A percentile compares a stretch with the other conserved stretches of the same genome.
Evolutionary conservation across 2,113 vertebrate genomes (phyloP).

Genomic region (Climacteris rufus): DNA sequence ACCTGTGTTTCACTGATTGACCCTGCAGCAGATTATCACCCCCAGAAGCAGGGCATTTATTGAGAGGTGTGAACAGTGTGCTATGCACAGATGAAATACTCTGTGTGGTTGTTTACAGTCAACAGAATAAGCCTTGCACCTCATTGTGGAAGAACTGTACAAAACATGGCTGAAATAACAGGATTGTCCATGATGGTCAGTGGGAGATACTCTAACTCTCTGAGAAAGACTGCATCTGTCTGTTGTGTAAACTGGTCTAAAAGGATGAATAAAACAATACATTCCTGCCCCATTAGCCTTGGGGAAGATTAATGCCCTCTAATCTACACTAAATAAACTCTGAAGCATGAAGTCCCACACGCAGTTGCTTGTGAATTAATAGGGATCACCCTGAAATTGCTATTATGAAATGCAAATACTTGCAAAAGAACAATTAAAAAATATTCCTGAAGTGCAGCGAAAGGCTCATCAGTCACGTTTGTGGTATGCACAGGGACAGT

Average conservation of each 20-base stretch:
- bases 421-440: conserved; percentile 32
- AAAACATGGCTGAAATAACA: neutral
- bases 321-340: conserved; percentile 22
- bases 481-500: neutral
- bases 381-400: conserved; percentile 30
- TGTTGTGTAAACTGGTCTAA: neutral
- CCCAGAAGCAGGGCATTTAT: neutral
- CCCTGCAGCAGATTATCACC: neutral
- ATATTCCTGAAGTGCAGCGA: conserved; percentile 27
- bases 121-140: conserved; percentile 6
- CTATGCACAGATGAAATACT: neutral
- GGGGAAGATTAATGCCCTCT: conserved; percentile 52
- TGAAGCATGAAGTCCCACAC: conserved; percentile 1
- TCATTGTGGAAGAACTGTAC: conserved; percentile 44
- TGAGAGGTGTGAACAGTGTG: neutral
- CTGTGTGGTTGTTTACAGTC: neutral
- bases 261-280: conserved; percentile 29
- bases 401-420: conserved; percentile 5
- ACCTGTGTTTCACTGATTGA: neutral
- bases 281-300: conserved; percentile 24
- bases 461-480: neutral
- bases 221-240: conserved; percentile 1
- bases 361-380: conserved; percentile 34
- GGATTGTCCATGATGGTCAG: neutral
- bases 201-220: neutral